Conservation (phyloP, 2,797 vertebrate genomes). For the Gadopsis marmoratus region DNA sequence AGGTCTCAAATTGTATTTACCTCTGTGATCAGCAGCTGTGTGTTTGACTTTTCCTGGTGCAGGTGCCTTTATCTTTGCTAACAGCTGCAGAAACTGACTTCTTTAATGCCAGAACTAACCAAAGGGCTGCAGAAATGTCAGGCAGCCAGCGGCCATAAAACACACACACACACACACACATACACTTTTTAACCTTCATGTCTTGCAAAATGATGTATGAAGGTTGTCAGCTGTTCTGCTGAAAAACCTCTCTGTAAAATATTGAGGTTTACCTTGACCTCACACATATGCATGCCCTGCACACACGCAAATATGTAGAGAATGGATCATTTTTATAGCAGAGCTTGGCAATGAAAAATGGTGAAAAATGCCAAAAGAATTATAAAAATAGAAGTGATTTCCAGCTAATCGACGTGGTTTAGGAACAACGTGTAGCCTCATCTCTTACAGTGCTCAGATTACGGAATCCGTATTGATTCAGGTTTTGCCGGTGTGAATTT, state of each 20-base stretch:
- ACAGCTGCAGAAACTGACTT: constrained; percentile 28
- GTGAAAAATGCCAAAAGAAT: not conserved
- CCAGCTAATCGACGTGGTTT: not conserved
- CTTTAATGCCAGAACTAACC: constrained; percentile 67
- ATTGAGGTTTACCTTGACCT: constrained; percentile 31
- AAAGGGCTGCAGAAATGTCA: constrained; percentile 69
- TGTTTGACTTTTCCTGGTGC: constrained; percentile 25
- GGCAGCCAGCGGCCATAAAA: constrained; percentile 27
- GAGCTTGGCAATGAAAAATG: not conserved
- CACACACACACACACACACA: constrained; percentile 9
- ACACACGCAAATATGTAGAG: not conserved
- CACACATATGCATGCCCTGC: not conserved
- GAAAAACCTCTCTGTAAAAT: not conserved
- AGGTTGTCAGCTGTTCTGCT: constrained; percentile 14
- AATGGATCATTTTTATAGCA: accelerated
- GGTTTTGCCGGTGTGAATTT: not conserved
- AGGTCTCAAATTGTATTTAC: not conserved
- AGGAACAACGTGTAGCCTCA: not conserved
- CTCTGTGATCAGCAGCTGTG: not conserved
- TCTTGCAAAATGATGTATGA: constrained; percentile 2
- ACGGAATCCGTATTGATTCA: not conserved
- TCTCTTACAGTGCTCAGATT: no score
- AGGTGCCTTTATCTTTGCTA: constrained; percentile 37
- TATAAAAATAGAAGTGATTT: not conserved
- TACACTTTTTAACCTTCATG: not conserved